Conservation (phyloP, 37 sponge, comb jelly and placozoan species). For the Hormiphora californensis region DNA sequence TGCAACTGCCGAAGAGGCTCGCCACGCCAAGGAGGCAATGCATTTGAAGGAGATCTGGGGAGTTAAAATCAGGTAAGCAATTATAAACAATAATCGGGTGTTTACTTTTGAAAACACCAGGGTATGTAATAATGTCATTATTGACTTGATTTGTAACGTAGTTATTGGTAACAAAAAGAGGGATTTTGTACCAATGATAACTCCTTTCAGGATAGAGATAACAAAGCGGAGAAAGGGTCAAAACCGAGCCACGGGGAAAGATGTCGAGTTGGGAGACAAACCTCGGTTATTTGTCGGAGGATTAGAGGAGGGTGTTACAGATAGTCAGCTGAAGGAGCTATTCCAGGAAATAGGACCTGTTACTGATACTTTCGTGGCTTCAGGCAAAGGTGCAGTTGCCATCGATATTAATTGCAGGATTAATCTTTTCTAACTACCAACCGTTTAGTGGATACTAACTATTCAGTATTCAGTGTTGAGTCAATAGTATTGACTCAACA, state of each 20-base stretch:
- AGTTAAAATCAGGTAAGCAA: conserved; percentile 8
- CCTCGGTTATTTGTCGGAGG: conserved; percentile 39
- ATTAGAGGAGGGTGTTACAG: background rate
- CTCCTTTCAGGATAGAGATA: conserved; percentile 40
- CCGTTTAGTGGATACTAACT: too few species aligned
- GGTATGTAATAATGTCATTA: too few species aligned
- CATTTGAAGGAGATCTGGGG: conserved; percentile 14
- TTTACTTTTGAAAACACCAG: too few species aligned
- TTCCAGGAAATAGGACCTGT: conserved; percentile 37
- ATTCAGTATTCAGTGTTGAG: too few species aligned
- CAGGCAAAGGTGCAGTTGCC: conserved; percentile 52
- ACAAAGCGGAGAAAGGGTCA: conserved; percentile 4
- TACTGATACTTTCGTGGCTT: conserved; percentile 16
- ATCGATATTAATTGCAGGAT: too few species aligned
- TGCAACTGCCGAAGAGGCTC: background rate
- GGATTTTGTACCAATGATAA: too few species aligned
- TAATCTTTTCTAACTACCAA: too few species aligned
- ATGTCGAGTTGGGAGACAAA: conserved; percentile 11
- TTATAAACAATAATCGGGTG: too few species aligned
- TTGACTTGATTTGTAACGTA: too few species aligned
- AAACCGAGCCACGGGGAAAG: background rate
- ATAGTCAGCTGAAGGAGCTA: background rate
- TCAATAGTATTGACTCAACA: too few species aligned
- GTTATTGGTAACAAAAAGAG: too few species aligned
- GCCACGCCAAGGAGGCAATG: background rate